Evolutionary conservation across 2,797 vertebrate species (phyloP).

Genomic region (Euthynnus affinis): DNA sequence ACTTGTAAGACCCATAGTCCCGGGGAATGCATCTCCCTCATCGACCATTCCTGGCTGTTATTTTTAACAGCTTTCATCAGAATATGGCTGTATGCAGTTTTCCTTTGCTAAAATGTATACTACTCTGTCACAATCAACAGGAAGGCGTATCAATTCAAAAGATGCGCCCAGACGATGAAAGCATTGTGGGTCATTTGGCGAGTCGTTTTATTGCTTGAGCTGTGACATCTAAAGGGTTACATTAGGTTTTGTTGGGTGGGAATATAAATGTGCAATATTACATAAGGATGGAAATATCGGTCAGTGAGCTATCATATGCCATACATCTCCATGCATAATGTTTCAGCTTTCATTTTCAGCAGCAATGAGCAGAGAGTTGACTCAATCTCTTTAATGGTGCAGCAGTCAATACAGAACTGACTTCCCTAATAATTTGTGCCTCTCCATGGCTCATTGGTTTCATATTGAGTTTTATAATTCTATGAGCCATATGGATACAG

Average conservation of each 20-base stretch:
- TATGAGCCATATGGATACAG: slow-evolving; percentile 37
- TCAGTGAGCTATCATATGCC: slow-evolving; percentile 46
- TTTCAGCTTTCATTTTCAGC: slow-evolving; percentile 52
- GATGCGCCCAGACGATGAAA: slow-evolving; percentile 12
- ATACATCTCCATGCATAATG: slow-evolving; percentile 19
- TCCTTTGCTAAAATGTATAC: slow-evolving; percentile 37
- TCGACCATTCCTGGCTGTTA: slow-evolving; percentile 73
- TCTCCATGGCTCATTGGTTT: slow-evolving; percentile 65
- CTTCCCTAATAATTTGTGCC: slow-evolving; percentile 55
- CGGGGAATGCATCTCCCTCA: slow-evolving; percentile 74
- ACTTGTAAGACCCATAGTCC: slow-evolving; percentile 80
- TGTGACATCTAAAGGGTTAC: slow-evolving; percentile 20
- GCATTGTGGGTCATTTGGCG: background rate
- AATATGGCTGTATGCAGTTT: slow-evolving; percentile 53
- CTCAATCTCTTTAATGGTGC: slow-evolving; percentile 61
- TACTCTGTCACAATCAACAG: slow-evolving; percentile 15
- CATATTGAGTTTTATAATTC: slow-evolving; percentile 68
- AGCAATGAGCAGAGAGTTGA: slow-evolving; percentile 53
- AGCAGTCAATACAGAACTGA: slow-evolving; percentile 59
- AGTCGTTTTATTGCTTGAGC: slow-evolving; percentile 7
- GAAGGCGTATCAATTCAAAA: background rate
- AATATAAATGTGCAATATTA: slow-evolving; percentile 18
- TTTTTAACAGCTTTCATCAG: slow-evolving; percentile 71
- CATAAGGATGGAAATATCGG: slow-evolving; percentile 51
- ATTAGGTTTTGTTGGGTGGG: background rate